phyloP scores from a whole-genome alignment of 2,113 vertebrate species.

The Eudyptes chrysolophus region DNA sequence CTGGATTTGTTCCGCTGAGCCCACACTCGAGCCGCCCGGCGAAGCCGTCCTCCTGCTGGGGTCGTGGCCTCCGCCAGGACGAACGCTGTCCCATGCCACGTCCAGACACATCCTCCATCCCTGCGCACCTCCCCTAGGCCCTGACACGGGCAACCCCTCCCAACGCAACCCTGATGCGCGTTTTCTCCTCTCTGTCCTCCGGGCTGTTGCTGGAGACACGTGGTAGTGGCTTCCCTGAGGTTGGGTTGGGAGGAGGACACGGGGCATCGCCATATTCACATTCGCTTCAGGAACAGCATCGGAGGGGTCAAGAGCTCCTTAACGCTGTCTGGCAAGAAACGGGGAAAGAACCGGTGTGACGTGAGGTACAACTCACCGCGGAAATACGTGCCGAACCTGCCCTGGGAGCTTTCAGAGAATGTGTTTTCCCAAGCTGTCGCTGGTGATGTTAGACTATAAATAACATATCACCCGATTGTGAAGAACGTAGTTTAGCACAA shows the following conservation, averaged over 20 bases:
- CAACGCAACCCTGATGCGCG: accelerated
- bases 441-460: not conserved
- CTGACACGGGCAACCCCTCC: accelerated
- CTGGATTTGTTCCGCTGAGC: not conserved
- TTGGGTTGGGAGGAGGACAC: not conserved
- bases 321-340: not conserved
- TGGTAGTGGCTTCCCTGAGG: not conserved
- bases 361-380: not conserved
- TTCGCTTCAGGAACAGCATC: not conserved
- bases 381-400: not conserved
- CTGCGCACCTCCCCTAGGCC: not conserved
- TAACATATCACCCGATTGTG: not conserved
- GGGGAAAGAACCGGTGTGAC: not conserved
- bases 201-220: not conserved
- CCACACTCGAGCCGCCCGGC: accelerated
- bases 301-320: not conserved
- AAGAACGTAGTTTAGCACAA: not conserved
- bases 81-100: not conserved
- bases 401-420: not conserved
- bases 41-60: not conserved
- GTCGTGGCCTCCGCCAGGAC: not conserved
- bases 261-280: accelerated
- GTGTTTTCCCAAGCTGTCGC: not conserved
- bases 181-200: not conserved
- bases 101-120: not conserved